Evolutionary conservation across 2,888 invertebrate genomes (phyloP).

Genomic region (Cephus runcator): DNA sequence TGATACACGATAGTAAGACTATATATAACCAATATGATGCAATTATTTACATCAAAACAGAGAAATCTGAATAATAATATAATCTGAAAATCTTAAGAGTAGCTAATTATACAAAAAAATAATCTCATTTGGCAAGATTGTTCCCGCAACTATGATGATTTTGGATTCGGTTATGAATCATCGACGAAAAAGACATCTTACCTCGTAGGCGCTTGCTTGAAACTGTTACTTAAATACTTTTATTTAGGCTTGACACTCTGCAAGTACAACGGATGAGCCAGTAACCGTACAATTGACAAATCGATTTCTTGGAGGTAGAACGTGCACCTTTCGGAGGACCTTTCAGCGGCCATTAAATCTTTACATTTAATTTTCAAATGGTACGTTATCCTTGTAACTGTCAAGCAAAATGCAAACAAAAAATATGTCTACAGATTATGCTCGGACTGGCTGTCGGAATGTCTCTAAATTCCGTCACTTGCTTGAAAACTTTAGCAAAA

Average conservation of each 20-base stretch:
- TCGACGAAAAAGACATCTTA: neutral
- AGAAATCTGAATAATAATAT: neutral
- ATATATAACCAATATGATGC: neutral
- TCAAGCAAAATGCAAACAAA: constrained; percentile 48
- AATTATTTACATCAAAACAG: neutral
- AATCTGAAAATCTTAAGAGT: neutral
- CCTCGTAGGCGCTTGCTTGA: neutral
- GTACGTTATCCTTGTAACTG: constrained; percentile 45
- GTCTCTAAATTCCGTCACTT: constrained; percentile 30
- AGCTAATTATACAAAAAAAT: neutral
- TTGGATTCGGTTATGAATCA: neutral
- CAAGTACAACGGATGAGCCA: neutral
- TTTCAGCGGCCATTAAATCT: constrained; percentile 42
- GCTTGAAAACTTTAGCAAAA: neutral
- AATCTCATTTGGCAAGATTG: neutral
- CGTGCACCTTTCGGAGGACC: constrained; percentile 14
- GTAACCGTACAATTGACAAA: neutral
- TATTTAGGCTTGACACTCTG: neutral
- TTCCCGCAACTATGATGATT: neutral
- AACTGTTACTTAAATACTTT: neutral
- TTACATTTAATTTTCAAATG: constrained; percentile 54
- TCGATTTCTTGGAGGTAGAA: neutral
- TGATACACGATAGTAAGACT: neutral
- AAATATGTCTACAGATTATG: constrained; percentile 13
- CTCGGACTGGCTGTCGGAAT: constrained; percentile 13